Evolutionary conservation across 2,888 invertebrate genomes (phyloP), one percentile per base, ranked within the genome.

Genomic region (Ectemnius cavifrons): DNA sequence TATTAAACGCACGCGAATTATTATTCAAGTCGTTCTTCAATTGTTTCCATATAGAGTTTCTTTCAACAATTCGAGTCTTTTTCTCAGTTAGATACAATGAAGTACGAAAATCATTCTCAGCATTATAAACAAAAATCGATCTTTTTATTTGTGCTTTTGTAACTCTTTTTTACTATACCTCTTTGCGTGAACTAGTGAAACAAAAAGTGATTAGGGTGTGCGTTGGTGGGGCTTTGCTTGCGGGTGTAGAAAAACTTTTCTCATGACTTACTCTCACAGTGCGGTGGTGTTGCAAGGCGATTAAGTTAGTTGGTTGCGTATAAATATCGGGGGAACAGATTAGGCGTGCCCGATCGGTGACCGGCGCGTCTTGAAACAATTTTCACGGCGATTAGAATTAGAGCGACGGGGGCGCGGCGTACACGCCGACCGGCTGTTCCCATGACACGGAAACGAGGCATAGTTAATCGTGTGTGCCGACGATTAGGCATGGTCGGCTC

Each of bases 341-440:
- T 87, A 84, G 63, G 85, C 88, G 78, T 88, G 82, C 73, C 86
- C 77, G 88, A 90, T 89, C 81, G 73, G 62, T 63, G 67, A 66
- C 73, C 58, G 71, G 71, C 69, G 71, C 69, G 80, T 62, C 68
- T 67, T 77, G 78, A 85, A 86, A 86, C 88, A 86, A 89, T 91
- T 91, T 91, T 90, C 88, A 91, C 87, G 91, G 86, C 75, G 86
- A 90, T 91, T 88, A 87, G 85, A 91, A 90, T 88, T 87, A 87
- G 87, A 86, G 82, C 88, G 86, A 80, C 63, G 74, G 73, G 67
- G 63, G 37, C 37, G 37, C 37, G 37, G 37, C 37, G 37, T 37
- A 37, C 37, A 37, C 37, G 14, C 76, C 73, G 67, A 58, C 65
- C 70, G 78, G 64, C 63, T 71, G 87, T 88, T 90, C 90, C 90